Conservation (phyloP, 2,113 vertebrate species). For the Morone chrysops region DNA sequence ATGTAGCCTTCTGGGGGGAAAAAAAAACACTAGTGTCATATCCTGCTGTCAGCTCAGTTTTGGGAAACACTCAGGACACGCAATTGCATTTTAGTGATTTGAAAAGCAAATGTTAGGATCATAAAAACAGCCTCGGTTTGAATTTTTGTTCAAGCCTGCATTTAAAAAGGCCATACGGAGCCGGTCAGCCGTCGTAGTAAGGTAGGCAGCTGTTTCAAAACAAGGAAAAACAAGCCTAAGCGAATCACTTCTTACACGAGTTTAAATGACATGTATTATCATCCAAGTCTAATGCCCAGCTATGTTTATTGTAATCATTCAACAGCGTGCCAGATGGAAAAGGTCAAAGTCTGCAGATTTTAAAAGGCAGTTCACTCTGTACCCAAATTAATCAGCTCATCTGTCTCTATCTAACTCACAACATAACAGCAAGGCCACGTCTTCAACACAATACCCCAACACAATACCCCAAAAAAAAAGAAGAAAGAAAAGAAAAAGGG, state of each 20-base stretch:
- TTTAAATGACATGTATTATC: slow-evolving; percentile 1
- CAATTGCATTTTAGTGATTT: not conserved
- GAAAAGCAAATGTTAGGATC: not conserved
- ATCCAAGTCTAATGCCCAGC: slow-evolving; percentile 10
- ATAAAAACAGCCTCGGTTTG: slow-evolving; percentile 1
- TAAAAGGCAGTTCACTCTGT: slow-evolving; percentile 59
- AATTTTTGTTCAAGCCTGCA: not conserved
- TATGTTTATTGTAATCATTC: slow-evolving; percentile 44
- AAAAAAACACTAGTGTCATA: not conserved
- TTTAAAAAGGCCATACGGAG: no score
- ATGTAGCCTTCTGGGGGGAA: not conserved
- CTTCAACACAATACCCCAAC: slow-evolving; percentile 21
- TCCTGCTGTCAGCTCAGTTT: not conserved
- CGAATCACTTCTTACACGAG: not conserved
- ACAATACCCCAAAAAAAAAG: no score
- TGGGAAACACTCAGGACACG: not conserved
- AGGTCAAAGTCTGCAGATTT: slow-evolving; percentile 74
- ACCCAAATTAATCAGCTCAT: slow-evolving; percentile 68
- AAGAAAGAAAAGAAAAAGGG: not conserved
- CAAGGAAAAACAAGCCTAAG: not conserved
- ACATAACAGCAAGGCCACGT: slow-evolving; percentile 33
- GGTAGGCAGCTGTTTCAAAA: not conserved
- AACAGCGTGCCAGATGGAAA: slow-evolving; percentile 55
- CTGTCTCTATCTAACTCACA: slow-evolving; percentile 28
- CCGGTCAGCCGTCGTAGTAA: slow-evolving; percentile 2